Evolutionary conservation across 2,113 vertebrate genomes (phyloP), one percentile per base, ranked within the genome.

Genomic region (Cairina moschata): DNA sequence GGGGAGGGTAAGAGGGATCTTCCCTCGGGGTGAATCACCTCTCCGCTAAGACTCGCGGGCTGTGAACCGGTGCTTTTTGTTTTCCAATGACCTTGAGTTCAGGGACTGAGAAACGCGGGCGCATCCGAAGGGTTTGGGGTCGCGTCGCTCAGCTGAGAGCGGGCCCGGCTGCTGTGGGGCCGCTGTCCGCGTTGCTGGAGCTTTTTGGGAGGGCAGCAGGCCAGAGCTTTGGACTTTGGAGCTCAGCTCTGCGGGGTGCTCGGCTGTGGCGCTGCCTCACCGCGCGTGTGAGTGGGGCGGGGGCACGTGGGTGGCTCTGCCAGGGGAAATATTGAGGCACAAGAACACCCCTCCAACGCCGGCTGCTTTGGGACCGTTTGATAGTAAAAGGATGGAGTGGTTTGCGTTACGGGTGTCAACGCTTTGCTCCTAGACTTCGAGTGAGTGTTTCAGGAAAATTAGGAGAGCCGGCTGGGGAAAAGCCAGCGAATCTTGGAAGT

Each of bases 61-160:
- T 71, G 58, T 46, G 11, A 13, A 12, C n/a, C 22, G 56, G 59
- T 92, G 82, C 67, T 80, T 58, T 58, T 66, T 22, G 46, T 48
- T 23, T 23, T 14, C 20, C 76, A 42, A 1, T 93, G 95, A 94
- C 96, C 93, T 96, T 96, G 95, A 84, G 50, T 73, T 6, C 66
- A 78, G 69, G 85, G 81, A 6, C 80, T 54, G 60, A 72, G 73
- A 58, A 93, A 60, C 59, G 42, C 91, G 71, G 67, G 79, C 8
- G 3, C 87, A 76, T 71, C 65, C 25, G 0, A 3, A 20, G 23
- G 36, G 50, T 25, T 11, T 8, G 77, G 54, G 72, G 5, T 14
- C 26, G 40, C 16, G 2, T 32, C 58, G 25, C 68, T 67, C 21
- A 2, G 86, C 81, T 38, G 13, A 6, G 46, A 38, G 14, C 1